These are phyloP conservation scores for Amazona guildingii DNA, from an alignment of 2,113 vertebrate species.

Conservation along the genomic window DNA sequence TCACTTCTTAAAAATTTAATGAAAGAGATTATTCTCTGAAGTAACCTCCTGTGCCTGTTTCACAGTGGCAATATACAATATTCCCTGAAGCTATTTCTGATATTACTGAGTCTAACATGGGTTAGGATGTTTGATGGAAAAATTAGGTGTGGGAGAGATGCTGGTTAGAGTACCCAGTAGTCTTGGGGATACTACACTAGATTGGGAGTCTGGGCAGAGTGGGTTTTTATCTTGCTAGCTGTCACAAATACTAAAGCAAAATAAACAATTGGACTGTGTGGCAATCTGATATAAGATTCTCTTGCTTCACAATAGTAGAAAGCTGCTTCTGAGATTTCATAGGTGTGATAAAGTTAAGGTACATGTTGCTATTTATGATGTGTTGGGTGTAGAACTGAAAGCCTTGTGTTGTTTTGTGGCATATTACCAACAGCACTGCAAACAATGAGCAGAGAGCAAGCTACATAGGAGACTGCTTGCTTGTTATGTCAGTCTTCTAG, in stretches of 20 bases:
- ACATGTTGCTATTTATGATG: not conserved
- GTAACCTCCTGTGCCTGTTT: slow-evolving; percentile 36
- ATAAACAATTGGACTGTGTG: not conserved
- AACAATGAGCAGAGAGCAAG: not conserved
- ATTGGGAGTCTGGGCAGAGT: not conserved
- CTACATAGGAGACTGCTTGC: not conserved
- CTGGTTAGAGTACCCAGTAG: not conserved
- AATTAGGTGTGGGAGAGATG: not conserved
- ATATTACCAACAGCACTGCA: not conserved
- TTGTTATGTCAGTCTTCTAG: not conserved
- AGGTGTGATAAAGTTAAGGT: not conserved
- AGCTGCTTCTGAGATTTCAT: not conserved
- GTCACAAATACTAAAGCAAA: not conserved
- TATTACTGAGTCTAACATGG: not conserved
- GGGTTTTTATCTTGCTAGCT: not conserved
- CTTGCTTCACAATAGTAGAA: not conserved
- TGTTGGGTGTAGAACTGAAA: not conserved
- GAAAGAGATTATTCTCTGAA: slow-evolving; percentile 47
- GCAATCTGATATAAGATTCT: not conserved
- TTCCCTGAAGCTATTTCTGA: slow-evolving; percentile 46
- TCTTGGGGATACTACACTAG: not conserved
- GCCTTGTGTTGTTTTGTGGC: not conserved
- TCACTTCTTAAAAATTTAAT: slow-evolving; percentile 35
- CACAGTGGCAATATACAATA: not conserved
- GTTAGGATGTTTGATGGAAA: slow-evolving; percentile 13